Evolutionary conservation across 2,797 vertebrate genomes (phyloP), one percentile per base, ranked within the genome.

Genomic region (Anas georgica): DNA sequence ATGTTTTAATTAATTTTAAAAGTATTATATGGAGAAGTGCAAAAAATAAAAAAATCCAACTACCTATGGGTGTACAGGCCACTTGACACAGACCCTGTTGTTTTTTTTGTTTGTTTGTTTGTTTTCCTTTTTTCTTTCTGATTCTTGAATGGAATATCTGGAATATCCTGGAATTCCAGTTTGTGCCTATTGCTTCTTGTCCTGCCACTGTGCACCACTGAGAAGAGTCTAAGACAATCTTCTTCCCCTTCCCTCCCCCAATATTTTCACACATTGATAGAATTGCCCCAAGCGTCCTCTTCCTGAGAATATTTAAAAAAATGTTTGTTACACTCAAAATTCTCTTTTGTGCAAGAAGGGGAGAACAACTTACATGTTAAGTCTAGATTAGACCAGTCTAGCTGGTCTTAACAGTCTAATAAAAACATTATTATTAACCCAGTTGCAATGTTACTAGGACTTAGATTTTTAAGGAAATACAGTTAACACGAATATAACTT

Each of bases 31-130:
- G 75, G 14, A 79, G 52, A 48, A 28, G 3, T 54, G 4, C 13
- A 66, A 74, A n/a, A 73, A 12, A 58, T 78, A 58, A 82, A 28
- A 23, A 41, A 37, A 23, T 72, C 6, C 21, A 58, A 7, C 10
- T 70, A 23, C 12, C 4, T 59, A 6, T 48, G 17, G 9, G 43
- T 64, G 8, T 22, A 12, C 10, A 58, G 60, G 25, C 45, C 31
- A 20, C 6, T 58, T 62, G 31, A 76, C 10, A 66, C 4, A 80
- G 9, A 59, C 0, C 1, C 5, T 10, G 13, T 2, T 1, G 16
- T 29, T 12, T 35, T 70, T 75, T 18, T 41, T 39, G 39, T 39
- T 39, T 14, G 39, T 39, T 39, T 35, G 62, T 75, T 18, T 35
- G 58, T 75, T 46, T 76, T 18, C 25, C 58, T 76, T 23, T 2